phyloP scores from a whole-genome alignment of 2,113 vertebrate genomes.

The Plecotus auritus region DNA sequence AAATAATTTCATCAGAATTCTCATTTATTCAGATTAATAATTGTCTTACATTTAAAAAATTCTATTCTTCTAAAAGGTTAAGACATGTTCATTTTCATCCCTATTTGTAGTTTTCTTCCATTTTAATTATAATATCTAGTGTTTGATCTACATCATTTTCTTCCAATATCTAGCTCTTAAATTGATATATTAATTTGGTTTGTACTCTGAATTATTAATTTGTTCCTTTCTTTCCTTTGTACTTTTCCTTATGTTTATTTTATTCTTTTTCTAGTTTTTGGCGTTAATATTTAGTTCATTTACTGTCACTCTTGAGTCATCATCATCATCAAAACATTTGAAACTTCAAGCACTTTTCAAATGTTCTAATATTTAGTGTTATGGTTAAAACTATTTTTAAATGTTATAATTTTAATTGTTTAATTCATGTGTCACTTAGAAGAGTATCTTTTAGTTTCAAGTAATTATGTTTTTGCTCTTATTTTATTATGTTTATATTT shows the following conservation, averaged over 20 bases:
- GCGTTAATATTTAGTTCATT: neutral
- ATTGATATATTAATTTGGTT: neutral
- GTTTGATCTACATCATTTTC: neutral
- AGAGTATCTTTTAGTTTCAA: neutral
- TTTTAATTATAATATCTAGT: neutral
- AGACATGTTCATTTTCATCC: neutral
- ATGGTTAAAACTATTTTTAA: neutral
- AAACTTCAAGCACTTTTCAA: neutral
- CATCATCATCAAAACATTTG: neutral
- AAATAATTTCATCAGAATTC: neutral
- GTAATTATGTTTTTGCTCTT: neutral
- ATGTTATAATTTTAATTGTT: neutral
- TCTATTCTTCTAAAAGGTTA: neutral
- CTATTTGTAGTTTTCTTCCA: conserved; percentile 2
- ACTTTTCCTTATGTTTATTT: neutral
- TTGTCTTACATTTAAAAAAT: neutral
- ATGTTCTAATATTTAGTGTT: neutral
- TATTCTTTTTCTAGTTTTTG: neutral
- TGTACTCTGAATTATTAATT: conserved; percentile 9
- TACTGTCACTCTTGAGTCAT: neutral
- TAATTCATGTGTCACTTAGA: neutral
- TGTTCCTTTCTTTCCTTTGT: neutral
- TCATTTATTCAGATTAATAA: neutral
- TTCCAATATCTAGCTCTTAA: neutral
- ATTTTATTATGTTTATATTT: neutral